These are phyloP conservation scores for Furnarius figulus DNA, from an alignment of 2,113 vertebrate species.

Conservation along the genomic window DNA sequence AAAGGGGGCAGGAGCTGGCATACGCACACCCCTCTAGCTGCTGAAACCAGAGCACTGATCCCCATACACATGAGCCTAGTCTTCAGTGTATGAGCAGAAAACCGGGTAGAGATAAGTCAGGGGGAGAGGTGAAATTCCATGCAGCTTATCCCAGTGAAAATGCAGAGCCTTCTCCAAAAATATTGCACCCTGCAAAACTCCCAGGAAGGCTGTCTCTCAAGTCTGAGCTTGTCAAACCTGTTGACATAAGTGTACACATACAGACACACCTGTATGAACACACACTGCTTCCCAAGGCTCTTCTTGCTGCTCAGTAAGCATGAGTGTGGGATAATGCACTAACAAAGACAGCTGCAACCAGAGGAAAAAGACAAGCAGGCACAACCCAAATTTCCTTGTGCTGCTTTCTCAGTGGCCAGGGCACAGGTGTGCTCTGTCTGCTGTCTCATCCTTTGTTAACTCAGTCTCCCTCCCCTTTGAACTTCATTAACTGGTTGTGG, in stretches of 20 bases:
- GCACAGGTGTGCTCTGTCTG: not conserved
- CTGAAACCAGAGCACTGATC: not conserved
- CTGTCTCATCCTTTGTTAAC: not conserved
- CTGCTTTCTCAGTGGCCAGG: not conserved
- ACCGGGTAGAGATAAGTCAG: not conserved
- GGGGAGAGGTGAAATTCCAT: not conserved
- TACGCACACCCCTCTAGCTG: not conserved
- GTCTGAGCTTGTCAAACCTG: not conserved
- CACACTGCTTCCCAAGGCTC: rapidly evolving
- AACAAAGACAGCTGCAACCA: not conserved
- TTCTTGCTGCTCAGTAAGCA: rapidly evolving
- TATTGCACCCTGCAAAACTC: not conserved
- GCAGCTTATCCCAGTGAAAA: not conserved
- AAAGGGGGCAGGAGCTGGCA: not conserved
- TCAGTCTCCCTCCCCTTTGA: not conserved
- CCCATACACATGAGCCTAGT: rapidly evolving
- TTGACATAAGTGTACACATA: rapidly evolving
- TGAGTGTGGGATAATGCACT: not conserved
- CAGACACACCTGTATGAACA: not conserved
- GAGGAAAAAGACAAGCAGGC: not conserved
- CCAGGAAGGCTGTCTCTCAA: not conserved
- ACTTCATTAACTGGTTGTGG: not conserved
- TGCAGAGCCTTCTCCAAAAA: not conserved
- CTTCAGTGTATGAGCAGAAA: not conserved
- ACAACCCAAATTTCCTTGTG: not conserved